Conservation (phyloP, 2,888 invertebrate genomes). For the Parnassius mnemosyne region DNA sequence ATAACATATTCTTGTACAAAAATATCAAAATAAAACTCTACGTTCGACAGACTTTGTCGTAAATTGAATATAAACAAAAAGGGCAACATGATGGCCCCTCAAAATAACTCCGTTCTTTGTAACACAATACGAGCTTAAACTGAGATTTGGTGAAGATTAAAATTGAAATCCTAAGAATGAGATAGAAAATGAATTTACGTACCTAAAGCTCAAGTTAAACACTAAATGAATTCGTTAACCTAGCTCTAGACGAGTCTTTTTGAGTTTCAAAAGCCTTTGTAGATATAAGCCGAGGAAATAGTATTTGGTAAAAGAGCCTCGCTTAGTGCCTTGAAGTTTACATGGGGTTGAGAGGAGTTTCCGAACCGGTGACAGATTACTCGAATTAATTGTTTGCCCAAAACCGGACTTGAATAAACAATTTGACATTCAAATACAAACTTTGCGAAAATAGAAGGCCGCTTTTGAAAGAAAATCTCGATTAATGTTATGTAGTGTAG, state of each 20-base stretch:
- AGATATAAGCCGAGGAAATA: constrained; percentile 16
- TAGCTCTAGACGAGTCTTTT: constrained; percentile 6
- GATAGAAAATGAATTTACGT: constrained; percentile 14
- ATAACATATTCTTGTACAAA: no score
- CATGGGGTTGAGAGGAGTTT: constrained; percentile 19
- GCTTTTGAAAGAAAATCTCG: constrained; percentile 2
- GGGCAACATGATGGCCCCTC: constrained; percentile 6
- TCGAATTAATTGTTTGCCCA: constrained; percentile 21
- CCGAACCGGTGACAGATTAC: constrained; percentile 23
- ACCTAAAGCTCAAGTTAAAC: constrained; percentile 15
- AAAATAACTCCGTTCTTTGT: constrained; percentile 4
- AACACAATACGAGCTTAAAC: constrained; percentile 12
- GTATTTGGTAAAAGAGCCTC: constrained; percentile 1
- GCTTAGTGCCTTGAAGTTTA: not conserved
- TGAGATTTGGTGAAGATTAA: constrained; percentile 18
- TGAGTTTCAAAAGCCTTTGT: constrained; percentile 11
- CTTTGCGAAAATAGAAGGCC: not conserved
- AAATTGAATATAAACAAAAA: not conserved
- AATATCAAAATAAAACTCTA: no score
- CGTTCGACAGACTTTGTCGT: no score
- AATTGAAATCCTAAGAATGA: constrained; percentile 20
- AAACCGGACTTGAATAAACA: constrained; percentile 18
- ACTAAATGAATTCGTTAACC: constrained; percentile 20
- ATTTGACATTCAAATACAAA: constrained; percentile 14
- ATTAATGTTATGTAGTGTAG: no score